Evolutionary conservation across 2,888 invertebrate species (phyloP).

Genomic region (Epicampocera succincta): DNA sequence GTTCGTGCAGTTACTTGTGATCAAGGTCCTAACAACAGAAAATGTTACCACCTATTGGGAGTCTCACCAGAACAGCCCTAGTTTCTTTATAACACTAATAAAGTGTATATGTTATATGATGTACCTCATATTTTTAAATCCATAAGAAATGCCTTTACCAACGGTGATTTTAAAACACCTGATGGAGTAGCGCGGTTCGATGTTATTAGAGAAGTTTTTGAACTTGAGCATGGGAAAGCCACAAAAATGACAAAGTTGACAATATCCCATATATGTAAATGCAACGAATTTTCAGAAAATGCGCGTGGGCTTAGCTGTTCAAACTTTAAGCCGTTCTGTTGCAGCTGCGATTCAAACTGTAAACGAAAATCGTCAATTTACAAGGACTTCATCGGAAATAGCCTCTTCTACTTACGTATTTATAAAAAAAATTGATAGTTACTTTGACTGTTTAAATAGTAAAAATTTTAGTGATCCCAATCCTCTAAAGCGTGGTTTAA

Average conservation of each 20-base stretch:
- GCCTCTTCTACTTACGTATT: not conserved
- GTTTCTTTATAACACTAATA: not conserved
- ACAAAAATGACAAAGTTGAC: not conserved
- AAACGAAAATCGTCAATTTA: not conserved
- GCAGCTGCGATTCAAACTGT: not conserved
- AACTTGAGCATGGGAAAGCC: slow-evolving; percentile 1
- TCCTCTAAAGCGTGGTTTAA: slow-evolving; percentile 1
- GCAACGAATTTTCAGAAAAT: slow-evolving; percentile 3
- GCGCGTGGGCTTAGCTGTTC: not conserved
- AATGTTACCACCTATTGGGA: slow-evolving; percentile 3
- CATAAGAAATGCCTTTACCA: not conserved
- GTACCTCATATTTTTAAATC: not conserved
- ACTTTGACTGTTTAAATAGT: not conserved
- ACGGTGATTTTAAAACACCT: slow-evolving; percentile 4
- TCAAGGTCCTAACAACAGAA: slow-evolving; percentile 9
- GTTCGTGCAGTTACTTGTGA: slow-evolving; percentile 10
- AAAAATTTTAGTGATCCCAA: not conserved
- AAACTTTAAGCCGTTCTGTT: slow-evolving; percentile 11
- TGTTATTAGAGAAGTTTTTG: not conserved
- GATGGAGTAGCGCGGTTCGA: not conserved
- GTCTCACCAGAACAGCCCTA: slow-evolving; percentile 8
- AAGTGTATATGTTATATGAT: slow-evolving; percentile 7
- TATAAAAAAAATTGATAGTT: not conserved
- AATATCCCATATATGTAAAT: not conserved
- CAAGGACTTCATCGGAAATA: not conserved